Evolutionary conservation across 2,888 invertebrate genomes (phyloP).

Genomic region (Smittia aterrima): DNA sequence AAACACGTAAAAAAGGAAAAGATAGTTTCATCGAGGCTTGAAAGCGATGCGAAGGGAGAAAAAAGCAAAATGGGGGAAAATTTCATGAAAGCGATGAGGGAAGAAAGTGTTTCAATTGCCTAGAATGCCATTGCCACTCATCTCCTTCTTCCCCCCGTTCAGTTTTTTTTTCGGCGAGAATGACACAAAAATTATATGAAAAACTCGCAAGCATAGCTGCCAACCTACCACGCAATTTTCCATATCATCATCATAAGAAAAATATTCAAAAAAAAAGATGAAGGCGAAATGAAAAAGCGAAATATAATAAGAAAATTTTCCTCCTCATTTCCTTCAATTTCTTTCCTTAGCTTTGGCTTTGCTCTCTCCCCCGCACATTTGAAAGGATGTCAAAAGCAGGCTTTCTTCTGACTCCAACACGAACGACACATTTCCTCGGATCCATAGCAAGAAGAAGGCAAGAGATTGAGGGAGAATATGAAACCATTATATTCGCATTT

Average conservation of each 20-base stretch:
- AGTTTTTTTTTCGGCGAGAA: constrained; percentile 13
- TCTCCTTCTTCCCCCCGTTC: background rate
- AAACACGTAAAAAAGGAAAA: background rate
- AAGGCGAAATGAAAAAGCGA: constrained; percentile 16
- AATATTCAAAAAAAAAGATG: constrained; percentile 31
- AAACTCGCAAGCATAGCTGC: background rate
- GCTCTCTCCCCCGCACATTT: constrained; percentile 22
- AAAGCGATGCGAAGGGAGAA: background rate
- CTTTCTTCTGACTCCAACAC: constrained; percentile 23
- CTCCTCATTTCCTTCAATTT: constrained; percentile 40
- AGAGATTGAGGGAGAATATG: background rate
- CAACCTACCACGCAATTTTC: constrained; percentile 38
- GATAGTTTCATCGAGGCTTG: constrained; percentile 20
- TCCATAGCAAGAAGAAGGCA: constrained; percentile 18
- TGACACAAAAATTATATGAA: constrained; percentile 22
- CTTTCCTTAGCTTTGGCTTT: background rate
- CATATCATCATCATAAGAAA: constrained; percentile 31
- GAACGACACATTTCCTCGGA: constrained; percentile 2
- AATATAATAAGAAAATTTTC: constrained; percentile 34
- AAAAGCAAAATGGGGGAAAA: constrained; percentile 24
- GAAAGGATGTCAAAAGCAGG: constrained; percentile 38
- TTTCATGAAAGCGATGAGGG: background rate
- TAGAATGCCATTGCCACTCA: constrained; percentile 31
- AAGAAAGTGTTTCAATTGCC: constrained; percentile 34
- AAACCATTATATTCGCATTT: constrained; percentile 36